Evolutionary conservation across 2,888 invertebrate species (phyloP), one percentile per base, ranked within the genome.

Genomic region (Reticulitermes lucifugus): DNA sequence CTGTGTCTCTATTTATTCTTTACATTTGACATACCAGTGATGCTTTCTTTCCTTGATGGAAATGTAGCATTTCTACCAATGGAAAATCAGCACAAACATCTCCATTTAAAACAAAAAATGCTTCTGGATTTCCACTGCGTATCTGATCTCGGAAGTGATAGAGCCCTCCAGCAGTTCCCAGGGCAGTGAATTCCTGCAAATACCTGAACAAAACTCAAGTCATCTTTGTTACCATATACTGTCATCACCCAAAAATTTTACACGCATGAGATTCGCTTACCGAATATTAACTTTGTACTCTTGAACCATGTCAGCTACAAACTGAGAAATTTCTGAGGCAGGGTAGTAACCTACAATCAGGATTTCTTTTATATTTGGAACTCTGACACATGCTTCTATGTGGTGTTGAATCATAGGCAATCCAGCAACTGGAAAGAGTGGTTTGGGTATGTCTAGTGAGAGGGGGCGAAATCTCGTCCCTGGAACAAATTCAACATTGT

Each of bases 71-170:
- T 87, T 98, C 96, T 87, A 94, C 93, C 22, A 99, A 91, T 0
- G 98, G 98, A 90, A 99, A 98, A 91, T 99, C 98, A 0, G 98
- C 97, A 90, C 99, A 99, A 0, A 99, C 98, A 91, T 99, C 99
- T 0, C 99, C 98, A 90, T 99, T 99, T 89, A 99, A 94, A 9
- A 99, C 94, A 90, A 99, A 98, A 91, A 99, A 98, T 0, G 96
- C 96, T 77, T 96, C 93, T 0, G 98, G 97, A 90, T 95, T 96
- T 10, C 98, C 96, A 1, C 95, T 95, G 59, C 97, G 93, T 87
- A 99, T 97, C 91, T 98, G 98, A 91, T 99, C 99, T 55, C 99
- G 94, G 91, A 99, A 99, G 91, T 99, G 98, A 91, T 98, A 98
- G 89, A 99, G 94, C 41, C 99, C 98, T 51, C 99, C 99, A 0